A percentile compares a stretch with the other conserved stretches of the same genome.
Conservation (phyloP, 64 coral and sea anemone genomes). For the Orbicella faveolata region DNA sequence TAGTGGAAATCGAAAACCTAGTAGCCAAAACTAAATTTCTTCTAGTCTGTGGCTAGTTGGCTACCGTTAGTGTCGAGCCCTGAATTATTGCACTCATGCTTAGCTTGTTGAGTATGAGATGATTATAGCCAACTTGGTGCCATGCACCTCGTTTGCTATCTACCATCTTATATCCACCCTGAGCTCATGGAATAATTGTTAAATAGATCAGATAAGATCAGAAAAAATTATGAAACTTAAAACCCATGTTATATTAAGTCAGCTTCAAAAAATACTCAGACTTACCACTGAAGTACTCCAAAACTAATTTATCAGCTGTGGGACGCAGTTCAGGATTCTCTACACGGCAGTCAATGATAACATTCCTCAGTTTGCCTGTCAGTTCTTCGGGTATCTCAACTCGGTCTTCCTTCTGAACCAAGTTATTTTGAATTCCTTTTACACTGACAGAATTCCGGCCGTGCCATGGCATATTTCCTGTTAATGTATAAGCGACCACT, state of each 20-base stretch:
- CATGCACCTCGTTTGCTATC: too few relatives aligned
- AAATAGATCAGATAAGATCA: too few relatives aligned
- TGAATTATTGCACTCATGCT: too few relatives aligned
- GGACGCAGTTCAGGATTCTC: slow-evolving; percentile 44
- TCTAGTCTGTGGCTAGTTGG: too few relatives aligned
- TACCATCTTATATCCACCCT: too few relatives aligned
- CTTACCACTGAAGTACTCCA: slow-evolving; percentile 66
- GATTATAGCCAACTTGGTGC: too few relatives aligned
- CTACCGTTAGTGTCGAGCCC: too few relatives aligned
- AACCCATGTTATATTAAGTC: too few relatives aligned
- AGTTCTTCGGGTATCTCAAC: slow-evolving; percentile 66
- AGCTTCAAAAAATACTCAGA: neutral
- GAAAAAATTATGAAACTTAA: neutral
- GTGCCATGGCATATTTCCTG: slow-evolving; percentile 71
- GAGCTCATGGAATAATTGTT: too few relatives aligned
- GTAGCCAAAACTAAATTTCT: too few relatives aligned
- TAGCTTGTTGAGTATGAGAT: too few relatives aligned
- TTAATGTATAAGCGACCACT: slow-evolving; percentile 78
- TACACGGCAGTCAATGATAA: slow-evolving; percentile 58
- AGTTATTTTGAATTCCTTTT: slow-evolving; percentile 38
- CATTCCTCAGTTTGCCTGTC: slow-evolving; percentile 38
- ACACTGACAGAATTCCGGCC: slow-evolving; percentile 63
- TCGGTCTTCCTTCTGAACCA: slow-evolving; percentile 40
- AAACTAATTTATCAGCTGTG: slow-evolving; percentile 45
- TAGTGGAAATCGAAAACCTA: too few relatives aligned